Base-by-base conservation (phyloP, 1,140 invertebrate genomes). In the Ptiloglossa arizonensis region DNA sequence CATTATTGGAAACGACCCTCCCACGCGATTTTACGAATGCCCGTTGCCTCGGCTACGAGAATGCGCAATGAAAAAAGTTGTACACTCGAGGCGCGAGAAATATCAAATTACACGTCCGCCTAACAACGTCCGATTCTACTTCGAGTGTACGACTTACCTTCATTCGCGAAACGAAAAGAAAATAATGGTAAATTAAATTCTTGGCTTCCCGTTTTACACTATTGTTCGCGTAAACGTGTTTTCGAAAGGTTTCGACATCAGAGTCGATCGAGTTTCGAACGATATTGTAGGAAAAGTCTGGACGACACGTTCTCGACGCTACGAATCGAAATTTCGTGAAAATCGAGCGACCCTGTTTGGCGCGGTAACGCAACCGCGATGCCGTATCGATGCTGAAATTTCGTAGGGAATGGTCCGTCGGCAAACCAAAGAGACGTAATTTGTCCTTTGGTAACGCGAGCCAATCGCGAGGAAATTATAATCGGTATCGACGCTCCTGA, bases 391-490 rank as follows among this genome's bases (percentile, higher is more conserved):
- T 13, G n/a, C 38, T 5, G 17, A 17, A 73, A 41, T 44, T 54
- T 5, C 6, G 32, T 15, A 17, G 24, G 19, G 15, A 29, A 29
- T 8, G 15, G 44, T n/a, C 15, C 3, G 19, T 9, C 17, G 11
- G n/a, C n/a, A n/a, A n/a, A n/a, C n/a, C 24, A 22, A 22, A 50
- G 35, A 1, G 22, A 75, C 29, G 22, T 48, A 75, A 69, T 68
- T 68, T 57, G 29, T 59, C 64, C 41, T 75, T 75, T 44, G 41
- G 19, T 17, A 27, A 17, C n/a, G 11, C 38, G 27, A 69, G 44
- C n/a, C 22, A 0, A 48, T 52, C 54, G 41, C 22, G 41, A 59
- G 52, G 64, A 68, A 68, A 75, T 75, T 29, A 57, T 75, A 75
- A 75, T 75, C 72, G 63, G 68, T 75, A 75, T 75, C 13, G 17